Percentiles rank a stretch among this genome's conserved stretches.
phyloP scores from a whole-genome alignment of 2,797 vertebrate genomes.

The Telmatherina bonti region DNA sequence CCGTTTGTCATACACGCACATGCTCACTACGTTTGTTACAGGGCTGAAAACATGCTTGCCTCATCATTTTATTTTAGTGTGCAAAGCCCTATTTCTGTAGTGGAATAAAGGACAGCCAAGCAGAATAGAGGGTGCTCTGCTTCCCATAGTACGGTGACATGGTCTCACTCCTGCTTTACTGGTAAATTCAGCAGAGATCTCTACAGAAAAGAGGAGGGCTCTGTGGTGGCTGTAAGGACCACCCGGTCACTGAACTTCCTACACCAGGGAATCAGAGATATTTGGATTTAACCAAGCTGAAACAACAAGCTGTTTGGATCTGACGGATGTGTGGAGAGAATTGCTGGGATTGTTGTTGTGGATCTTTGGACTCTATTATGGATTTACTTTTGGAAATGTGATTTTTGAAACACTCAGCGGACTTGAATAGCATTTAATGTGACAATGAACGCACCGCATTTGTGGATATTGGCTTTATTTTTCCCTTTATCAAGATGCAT shows the following conservation, averaged over 20 bases:
- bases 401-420: constrained; percentile 7
- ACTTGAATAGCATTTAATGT: constrained; percentile 7
- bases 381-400: constrained; percentile 40
- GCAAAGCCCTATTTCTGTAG: constrained; percentile 76
- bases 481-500: constrained; percentile 28
- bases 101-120: constrained; percentile 69
- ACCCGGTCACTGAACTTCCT: constrained; percentile 57
- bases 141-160: constrained; percentile 33
- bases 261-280: constrained; percentile 56
- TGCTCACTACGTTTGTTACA: constrained; percentile 66
- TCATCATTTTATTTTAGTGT: constrained; percentile 80
- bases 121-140: constrained; percentile 60
- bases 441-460: constrained; percentile 26
- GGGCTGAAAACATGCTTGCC: constrained; percentile 70
- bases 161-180: constrained; percentile 28
- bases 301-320: constrained; percentile 43
- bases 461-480: constrained; percentile 44
- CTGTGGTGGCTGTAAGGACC: constrained; percentile 47
- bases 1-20: constrained; percentile 25
- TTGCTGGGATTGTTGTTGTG: constrained; percentile 9
- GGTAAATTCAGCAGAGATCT: constrained; percentile 42
- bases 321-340: constrained; percentile 30
- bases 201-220: constrained; percentile 49
- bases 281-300: constrained; percentile 66
- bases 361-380: constrained; percentile 33